These are phyloP conservation scores for Drosophila lini DNA, from an alignment of 1,140 invertebrate species.

Conservation along the genomic window DNA sequence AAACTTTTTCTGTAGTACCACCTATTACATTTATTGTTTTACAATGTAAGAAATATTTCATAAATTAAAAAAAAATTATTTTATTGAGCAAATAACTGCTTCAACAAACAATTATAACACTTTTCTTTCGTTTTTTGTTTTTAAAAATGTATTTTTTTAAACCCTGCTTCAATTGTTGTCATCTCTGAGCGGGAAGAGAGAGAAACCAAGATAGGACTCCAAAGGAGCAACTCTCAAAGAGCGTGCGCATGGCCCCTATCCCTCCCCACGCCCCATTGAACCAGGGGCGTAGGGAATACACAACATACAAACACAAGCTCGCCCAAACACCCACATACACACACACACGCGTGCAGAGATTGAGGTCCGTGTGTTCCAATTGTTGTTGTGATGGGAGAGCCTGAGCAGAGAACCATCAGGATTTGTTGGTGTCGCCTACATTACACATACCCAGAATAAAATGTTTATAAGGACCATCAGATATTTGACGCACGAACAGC, in stretches of 20 bases:
- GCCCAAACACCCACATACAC: constrained; percentile 35
- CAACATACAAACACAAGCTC: constrained; percentile 44
- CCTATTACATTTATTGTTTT: too few relatives aligned
- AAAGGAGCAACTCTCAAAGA: constrained; percentile 44
- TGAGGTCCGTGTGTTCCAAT: constrained; percentile 62
- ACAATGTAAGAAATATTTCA: too few relatives aligned
- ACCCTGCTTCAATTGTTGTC: not conserved
- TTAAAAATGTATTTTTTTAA: not conserved
- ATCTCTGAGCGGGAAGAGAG: constrained; percentile 8
- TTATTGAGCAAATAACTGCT: too few relatives aligned
- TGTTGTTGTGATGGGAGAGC: constrained; percentile 45
- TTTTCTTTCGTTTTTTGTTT: too few relatives aligned
- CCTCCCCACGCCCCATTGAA: constrained; percentile 16
- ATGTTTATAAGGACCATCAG: constrained; percentile 89
- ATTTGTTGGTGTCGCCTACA: constrained; percentile 71
- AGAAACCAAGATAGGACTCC: constrained; percentile 13
- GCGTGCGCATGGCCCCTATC: constrained; percentile 57
- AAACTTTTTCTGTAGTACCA: too few relatives aligned
- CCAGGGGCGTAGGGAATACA: constrained; percentile 59
- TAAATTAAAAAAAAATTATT: too few relatives aligned
- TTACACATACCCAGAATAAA: constrained; percentile 88
- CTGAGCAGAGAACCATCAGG: constrained; percentile 5
- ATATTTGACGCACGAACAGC: constrained; percentile 89
- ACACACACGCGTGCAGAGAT: constrained; percentile 5
- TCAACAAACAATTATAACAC: too few relatives aligned